Conservation (phyloP, 2,888 invertebrate genomes). For the Eupithecia exiguata region DNA sequence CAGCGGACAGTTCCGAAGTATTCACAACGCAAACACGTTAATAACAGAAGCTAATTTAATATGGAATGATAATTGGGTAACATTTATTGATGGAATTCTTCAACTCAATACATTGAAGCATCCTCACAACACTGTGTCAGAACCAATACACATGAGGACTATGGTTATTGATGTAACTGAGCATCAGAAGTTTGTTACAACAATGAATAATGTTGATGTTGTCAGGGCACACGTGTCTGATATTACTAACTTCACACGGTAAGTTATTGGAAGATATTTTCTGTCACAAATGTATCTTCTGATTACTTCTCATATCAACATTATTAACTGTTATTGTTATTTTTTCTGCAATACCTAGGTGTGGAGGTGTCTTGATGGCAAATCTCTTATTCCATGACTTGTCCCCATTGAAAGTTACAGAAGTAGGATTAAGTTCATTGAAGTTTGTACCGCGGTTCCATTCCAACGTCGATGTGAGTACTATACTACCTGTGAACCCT, state of each 20-base stretch:
- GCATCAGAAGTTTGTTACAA: conserved; percentile 33
- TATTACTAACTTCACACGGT: conserved; percentile 44
- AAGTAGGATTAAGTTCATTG: conserved; percentile 39
- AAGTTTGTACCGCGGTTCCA: conserved; percentile 43
- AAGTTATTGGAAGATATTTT: conserved; percentile 1
- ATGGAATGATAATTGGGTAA: conserved; percentile 91
- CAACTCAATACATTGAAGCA: conserved; percentile 87
- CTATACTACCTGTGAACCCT: too few species aligned
- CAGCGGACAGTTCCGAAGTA: conserved; percentile 57
- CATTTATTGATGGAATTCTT: conserved; percentile 91
- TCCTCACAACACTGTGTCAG: conserved; percentile 82
- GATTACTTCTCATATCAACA: not conserved
- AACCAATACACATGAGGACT: conserved; percentile 78
- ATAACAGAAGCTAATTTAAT: conserved; percentile 60
- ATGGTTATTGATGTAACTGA: conserved; percentile 46
- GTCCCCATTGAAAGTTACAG: conserved; percentile 28
- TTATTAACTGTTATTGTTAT: not conserved
- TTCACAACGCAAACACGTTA: conserved; percentile 43
- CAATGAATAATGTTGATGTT: conserved; percentile 22
- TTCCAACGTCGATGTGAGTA: conserved; percentile 44
- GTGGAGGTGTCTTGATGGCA: conserved; percentile 53
- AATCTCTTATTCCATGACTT: conserved; percentile 46
- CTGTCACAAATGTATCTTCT: not conserved
- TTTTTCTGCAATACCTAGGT: conserved; percentile 41
- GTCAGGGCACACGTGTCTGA: conserved; percentile 41